Percentiles rank a stretch among this genome's conserved stretches.
These are phyloP conservation scores for Leucophenga maculata DNA, from an alignment of 2,888 invertebrate genomes.

Conservation along the genomic window DNA sequence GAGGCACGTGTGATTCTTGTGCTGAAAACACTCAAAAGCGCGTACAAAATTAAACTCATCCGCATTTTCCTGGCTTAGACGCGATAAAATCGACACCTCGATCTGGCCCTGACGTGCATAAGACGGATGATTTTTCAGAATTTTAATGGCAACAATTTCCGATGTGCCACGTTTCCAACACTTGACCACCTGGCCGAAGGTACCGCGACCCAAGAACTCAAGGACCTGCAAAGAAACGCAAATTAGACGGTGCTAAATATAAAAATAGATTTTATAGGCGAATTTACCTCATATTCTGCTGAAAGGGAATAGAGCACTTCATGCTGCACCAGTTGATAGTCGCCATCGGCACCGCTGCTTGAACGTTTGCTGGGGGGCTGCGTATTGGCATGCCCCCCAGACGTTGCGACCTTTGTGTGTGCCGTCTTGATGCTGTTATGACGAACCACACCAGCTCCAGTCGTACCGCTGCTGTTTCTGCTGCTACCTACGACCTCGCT, in stretches of 20 bases:
- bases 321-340: slow-evolving; percentile 98
- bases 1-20: slow-evolving; percentile 99
- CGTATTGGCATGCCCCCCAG: slow-evolving; percentile 74
- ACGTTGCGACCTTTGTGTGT: slow-evolving; percentile 73
- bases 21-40: slow-evolving; percentile 99
- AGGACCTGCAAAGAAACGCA: slow-evolving; percentile 79
- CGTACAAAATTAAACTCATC: slow-evolving; percentile 99
- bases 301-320: slow-evolving; percentile 98
- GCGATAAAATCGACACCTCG: slow-evolving; percentile 95
- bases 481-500: slow-evolving; percentile 15
- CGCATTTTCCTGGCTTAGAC: slow-evolving; percentile 96
- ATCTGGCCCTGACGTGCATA: slow-evolving; percentile 99
- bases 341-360: slow-evolving; percentile 93
- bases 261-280: background rate
- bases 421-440: slow-evolving; percentile 72
- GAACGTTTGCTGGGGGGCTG: slow-evolving; percentile 79
- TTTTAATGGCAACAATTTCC: slow-evolving; percentile 99
- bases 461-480: slow-evolving; percentile 36
- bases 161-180: slow-evolving; percentile 99
- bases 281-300: slow-evolving; percentile 82
- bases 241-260: background rate
- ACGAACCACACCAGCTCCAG: slow-evolving; percentile 48
- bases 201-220: slow-evolving; percentile 99
- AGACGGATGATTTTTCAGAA: slow-evolving; percentile 99
- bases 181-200: slow-evolving; percentile 99